Conservation (phyloP, 2,888 invertebrate species). For the Hoplodrina blanda region DNA sequence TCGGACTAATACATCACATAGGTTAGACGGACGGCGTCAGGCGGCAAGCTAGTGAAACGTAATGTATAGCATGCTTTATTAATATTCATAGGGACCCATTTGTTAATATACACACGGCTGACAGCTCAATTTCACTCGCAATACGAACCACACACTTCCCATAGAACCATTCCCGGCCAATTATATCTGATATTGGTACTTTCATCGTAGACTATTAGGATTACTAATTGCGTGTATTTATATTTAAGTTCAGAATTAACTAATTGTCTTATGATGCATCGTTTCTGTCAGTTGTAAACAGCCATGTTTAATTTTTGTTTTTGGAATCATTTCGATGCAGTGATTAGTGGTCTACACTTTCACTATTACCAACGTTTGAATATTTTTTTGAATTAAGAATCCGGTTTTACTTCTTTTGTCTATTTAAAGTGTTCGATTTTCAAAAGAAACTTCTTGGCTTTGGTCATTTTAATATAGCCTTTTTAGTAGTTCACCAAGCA, state of each 20-base stretch:
- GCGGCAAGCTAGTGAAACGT: constrained; percentile 70
- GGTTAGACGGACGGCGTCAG: constrained; percentile 57
- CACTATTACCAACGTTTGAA: constrained; percentile 14
- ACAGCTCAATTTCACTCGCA: constrained; percentile 87
- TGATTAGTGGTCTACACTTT: constrained; percentile 24
- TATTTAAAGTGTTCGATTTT: not conserved
- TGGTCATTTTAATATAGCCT: not conserved
- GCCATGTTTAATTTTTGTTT: constrained; percentile 39
- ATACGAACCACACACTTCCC: constrained; percentile 72
- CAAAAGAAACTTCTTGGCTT: not conserved
- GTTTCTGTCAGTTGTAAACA: constrained; percentile 32
- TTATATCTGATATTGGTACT: constrained; percentile 71
- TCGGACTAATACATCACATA: constrained; percentile 67
- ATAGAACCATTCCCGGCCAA: constrained; percentile 69
- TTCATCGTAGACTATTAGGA: constrained; percentile 58
- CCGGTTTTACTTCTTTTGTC: not conserved
- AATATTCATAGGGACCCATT: constrained; percentile 88
- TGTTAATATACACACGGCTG: constrained; percentile 85
- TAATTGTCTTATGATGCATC: constrained; percentile 55
- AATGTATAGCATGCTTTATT: constrained; percentile 81
- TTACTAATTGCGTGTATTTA: constrained; percentile 58
- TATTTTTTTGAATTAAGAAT: not conserved
- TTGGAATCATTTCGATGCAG: constrained; percentile 14
- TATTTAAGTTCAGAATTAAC: constrained; percentile 47
- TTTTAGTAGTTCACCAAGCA: not conserved